Conservation (phyloP, 2,797 vertebrate genomes). For the Argyrosomus regius region DNA sequence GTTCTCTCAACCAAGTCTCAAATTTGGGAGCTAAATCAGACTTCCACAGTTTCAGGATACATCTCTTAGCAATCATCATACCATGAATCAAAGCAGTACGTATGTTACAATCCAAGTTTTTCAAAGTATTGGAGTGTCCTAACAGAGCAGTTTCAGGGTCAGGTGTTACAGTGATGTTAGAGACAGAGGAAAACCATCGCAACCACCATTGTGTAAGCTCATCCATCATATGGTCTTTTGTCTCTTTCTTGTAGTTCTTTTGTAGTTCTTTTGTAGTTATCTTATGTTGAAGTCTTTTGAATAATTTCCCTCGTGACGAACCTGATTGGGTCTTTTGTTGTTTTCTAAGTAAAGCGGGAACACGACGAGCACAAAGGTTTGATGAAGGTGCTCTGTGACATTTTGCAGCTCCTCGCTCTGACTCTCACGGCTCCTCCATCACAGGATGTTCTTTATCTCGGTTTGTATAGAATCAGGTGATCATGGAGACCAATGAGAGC, state of each 20-base stretch:
- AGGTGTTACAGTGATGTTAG: background rate
- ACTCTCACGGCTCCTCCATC: conserved; percentile 26
- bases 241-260: background rate
- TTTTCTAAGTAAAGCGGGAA: conserved; percentile 40
- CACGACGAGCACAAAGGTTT: conserved; percentile 33
- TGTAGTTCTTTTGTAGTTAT: background rate
- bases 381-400: conserved; percentile 48
- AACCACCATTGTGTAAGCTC: too few species aligned
- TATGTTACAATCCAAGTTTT: background rate
- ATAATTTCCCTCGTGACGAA: conserved; percentile 9
- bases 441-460: background rate
- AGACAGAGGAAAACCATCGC: background rate
- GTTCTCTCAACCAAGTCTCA: background rate
- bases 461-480: conserved; percentile 4
- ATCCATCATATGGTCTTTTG: background rate
- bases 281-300: background rate
- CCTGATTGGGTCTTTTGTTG: conserved; percentile 34
- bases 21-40: background rate
- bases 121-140: background rate
- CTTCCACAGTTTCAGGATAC: background rate
- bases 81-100: too few species aligned
- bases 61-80: background rate
- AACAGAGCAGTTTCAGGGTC: background rate
- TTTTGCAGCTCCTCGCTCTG: conserved; percentile 42
- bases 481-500: background rate